These are phyloP conservation scores for Gyps fulvus DNA, from an alignment of 2,113 vertebrate species.

Conservation along the genomic window DNA sequence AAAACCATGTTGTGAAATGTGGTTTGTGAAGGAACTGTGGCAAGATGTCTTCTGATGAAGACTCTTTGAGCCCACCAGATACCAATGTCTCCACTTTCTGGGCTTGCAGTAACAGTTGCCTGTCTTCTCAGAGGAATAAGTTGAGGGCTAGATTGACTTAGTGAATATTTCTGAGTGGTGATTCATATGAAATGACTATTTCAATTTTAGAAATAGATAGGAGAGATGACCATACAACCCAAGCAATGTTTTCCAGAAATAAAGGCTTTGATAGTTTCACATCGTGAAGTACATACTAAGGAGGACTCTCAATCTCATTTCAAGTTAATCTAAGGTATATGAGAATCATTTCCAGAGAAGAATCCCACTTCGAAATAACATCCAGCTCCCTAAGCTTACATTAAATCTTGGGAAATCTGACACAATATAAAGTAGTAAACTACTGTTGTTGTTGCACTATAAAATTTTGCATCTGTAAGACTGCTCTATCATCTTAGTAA, in stretches of 20 bases:
- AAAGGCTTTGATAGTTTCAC: neutral
- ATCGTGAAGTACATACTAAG: neutral
- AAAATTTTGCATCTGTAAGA: neutral
- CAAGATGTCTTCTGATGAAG: neutral
- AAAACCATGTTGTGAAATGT: neutral
- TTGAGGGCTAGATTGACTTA: neutral
- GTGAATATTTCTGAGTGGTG: neutral
- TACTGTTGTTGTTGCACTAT: neutral
- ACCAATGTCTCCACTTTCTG: neutral
- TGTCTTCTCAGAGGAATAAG: neutral
- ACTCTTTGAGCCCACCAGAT: neutral
- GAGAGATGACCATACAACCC: neutral
- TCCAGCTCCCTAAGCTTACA: neutral
- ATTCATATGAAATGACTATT: neutral
- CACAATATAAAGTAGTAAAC: neutral
- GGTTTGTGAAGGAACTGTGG: neutral
- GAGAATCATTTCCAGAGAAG: neutral
- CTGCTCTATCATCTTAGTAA: neutral
- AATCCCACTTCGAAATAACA: neutral
- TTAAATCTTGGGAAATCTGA: neutral
- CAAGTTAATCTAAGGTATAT: neutral
- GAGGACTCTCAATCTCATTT: neutral
- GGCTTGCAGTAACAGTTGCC: neutral
- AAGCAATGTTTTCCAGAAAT: neutral
- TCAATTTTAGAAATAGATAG: neutral